Conservation (phyloP, 2,113 vertebrate species). For the Phaethon lepturus region DNA sequence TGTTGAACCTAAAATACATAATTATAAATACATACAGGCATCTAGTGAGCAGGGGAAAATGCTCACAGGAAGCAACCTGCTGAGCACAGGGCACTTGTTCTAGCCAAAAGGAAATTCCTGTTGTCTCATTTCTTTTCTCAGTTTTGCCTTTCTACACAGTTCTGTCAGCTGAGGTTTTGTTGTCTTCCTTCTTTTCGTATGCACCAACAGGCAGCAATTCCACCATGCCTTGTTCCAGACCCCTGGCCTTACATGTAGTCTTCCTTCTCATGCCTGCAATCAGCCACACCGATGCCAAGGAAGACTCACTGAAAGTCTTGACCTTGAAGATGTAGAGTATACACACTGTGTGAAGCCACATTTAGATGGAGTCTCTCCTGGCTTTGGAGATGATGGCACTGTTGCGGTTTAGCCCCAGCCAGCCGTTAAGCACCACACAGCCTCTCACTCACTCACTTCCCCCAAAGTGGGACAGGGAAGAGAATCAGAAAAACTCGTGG, state of each 20-base stretch:
- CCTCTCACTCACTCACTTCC: no score
- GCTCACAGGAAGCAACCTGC: constrained; percentile 1
- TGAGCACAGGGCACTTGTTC: background rate
- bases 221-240: background rate
- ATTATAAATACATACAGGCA: background rate
- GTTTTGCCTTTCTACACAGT: background rate
- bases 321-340: background rate
- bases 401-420: no score
- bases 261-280: background rate
- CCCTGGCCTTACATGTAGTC: background rate
- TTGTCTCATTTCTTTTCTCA: constrained; percentile 1
- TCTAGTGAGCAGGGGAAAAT: background rate
- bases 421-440: no score
- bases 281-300: background rate
- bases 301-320: background rate
- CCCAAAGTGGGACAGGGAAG: no score
- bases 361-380: background rate
- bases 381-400: background rate
- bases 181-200: background rate
- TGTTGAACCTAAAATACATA: background rate
- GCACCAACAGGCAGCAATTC: background rate
- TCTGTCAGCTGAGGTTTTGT: background rate
- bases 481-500: no score
- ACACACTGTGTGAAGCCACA: background rate
- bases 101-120: constrained; percentile 6